A percentile compares a stretch with the other conserved stretches of the same genome.
phyloP scores from a whole-genome alignment of 2,113 vertebrate species.

The Lampris megalopsis region DNA sequence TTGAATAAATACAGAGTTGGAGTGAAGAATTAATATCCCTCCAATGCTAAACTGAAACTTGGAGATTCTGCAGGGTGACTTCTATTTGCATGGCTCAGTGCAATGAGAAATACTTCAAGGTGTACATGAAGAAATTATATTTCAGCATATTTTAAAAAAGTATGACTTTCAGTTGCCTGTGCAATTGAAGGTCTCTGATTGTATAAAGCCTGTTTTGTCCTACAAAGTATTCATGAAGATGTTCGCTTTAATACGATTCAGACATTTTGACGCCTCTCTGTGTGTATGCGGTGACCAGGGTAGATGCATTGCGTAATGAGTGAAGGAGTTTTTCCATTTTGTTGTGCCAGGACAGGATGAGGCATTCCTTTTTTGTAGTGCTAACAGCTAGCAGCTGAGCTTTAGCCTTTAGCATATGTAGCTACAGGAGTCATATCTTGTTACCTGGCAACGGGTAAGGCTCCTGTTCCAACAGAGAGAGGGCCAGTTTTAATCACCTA shows the following conservation, averaged over 20 bases:
- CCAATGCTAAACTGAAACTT: constrained; percentile 76
- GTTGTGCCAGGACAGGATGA: constrained; percentile 53
- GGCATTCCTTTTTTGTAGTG: constrained; percentile 41
- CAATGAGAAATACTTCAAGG: constrained; percentile 34
- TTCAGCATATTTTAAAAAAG: not conserved
- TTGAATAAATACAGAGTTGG: constrained; percentile 83
- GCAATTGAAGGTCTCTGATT: not conserved
- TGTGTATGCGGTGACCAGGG: constrained; percentile 13
- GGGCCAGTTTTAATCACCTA: constrained; percentile 84
- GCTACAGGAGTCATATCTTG: constrained; percentile 74
- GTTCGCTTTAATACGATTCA: not conserved
- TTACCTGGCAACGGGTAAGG: constrained; percentile 87
- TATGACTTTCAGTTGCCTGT: constrained; percentile 6
- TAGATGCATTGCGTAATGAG: not conserved
- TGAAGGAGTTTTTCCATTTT: constrained; percentile 22
- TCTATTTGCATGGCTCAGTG: constrained; percentile 26
- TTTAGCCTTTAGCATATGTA: constrained; percentile 61
- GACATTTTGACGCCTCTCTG: not conserved
- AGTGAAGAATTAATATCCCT: constrained; percentile 82
- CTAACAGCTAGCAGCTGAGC: constrained; percentile 43
- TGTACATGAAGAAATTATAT: constrained; percentile 13
- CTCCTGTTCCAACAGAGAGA: constrained; percentile 81
- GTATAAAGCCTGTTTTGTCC: too few relatives aligned
- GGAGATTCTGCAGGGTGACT: constrained; percentile 62
- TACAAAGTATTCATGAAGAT: not conserved